A percentile compares a stretch with the other conserved stretches of the same genome.
These are phyloP conservation scores for Labroides dimidiatus DNA, from an alignment of 2,797 vertebrate species.

Conservation along the genomic window DNA sequence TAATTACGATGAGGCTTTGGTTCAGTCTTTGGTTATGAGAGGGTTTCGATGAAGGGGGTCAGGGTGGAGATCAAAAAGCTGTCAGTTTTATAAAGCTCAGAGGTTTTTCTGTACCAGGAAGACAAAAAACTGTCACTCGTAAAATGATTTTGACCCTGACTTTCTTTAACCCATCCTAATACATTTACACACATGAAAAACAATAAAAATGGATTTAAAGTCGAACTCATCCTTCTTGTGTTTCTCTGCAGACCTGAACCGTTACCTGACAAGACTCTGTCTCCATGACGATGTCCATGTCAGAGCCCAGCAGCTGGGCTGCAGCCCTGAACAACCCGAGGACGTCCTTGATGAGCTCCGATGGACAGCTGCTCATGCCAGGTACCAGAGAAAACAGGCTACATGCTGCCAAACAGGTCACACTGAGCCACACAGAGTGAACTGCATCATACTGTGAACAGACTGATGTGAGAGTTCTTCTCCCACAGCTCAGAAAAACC, in stretches of 20 bases:
- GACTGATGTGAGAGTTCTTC: constrained; percentile 29
- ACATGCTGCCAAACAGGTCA: constrained; percentile 14
- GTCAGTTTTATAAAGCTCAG: constrained; percentile 7
- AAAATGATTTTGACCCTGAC: constrained; percentile 18
- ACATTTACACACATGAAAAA: not conserved
- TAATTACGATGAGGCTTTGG: too few relatives aligned
- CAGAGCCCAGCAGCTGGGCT: constrained; percentile 86
- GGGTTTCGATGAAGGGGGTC: not conserved
- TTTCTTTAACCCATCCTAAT: constrained; percentile 16
- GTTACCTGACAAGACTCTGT: constrained; percentile 83
- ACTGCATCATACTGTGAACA: constrained; percentile 12
- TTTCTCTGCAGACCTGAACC: constrained; percentile 78
- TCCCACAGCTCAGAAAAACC: constrained; percentile 21
- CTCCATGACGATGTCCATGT: constrained; percentile 87
- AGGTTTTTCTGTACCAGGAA: constrained; percentile 19
- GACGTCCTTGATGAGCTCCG: constrained; percentile 87
- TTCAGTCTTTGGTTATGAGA: not conserved
- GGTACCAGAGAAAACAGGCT: constrained; percentile 70
- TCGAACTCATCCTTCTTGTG: constrained; percentile 4
- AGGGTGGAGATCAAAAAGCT: constrained; percentile 27
- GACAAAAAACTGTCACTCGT: constrained; percentile 2
- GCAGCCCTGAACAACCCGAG: constrained; percentile 90
- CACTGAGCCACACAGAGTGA: constrained; percentile 7
- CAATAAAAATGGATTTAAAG: not conserved
- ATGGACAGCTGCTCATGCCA: constrained; percentile 86